Percentiles rank a stretch among this genome's conserved stretches.
These are phyloP conservation scores for Paraescarpia echinospica DNA, from an alignment of 1,140 invertebrate genomes.

Conservation along the genomic window DNA sequence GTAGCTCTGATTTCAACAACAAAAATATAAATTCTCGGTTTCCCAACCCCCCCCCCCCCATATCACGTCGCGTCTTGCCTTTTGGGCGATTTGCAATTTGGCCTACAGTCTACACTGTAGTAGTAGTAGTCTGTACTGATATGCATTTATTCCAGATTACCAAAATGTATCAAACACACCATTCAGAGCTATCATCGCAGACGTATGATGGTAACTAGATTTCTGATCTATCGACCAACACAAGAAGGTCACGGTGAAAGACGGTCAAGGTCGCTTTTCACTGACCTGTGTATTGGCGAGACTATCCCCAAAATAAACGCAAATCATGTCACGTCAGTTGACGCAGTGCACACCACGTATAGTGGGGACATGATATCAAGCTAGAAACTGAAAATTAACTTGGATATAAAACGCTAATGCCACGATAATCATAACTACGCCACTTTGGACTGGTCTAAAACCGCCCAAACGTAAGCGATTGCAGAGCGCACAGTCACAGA, in stretches of 20 bases:
- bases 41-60: no score
- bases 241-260: neutral
- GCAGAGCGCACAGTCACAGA: neutral
- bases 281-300: neutral
- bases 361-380: neutral
- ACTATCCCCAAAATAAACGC: neutral
- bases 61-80: no score
- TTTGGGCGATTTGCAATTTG: no score
- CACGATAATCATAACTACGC: neutral
- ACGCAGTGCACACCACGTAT: neutral
- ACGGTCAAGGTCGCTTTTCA: constrained; percentile 3
- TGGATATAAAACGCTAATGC: neutral
- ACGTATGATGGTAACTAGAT: neutral
- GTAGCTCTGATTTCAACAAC: no score
- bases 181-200: neutral
- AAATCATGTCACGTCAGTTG: neutral
- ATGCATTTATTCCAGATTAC: neutral
- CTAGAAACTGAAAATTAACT: neutral
- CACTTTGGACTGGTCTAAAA: neutral
- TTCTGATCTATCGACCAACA: neutral
- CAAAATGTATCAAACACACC: no score
- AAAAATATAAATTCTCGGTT: no score
- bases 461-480: neutral
- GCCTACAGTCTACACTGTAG: no score
- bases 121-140: no score